Conservation (phyloP, 2,797 vertebrate species). For the Ctenopoma multispine region DNA sequence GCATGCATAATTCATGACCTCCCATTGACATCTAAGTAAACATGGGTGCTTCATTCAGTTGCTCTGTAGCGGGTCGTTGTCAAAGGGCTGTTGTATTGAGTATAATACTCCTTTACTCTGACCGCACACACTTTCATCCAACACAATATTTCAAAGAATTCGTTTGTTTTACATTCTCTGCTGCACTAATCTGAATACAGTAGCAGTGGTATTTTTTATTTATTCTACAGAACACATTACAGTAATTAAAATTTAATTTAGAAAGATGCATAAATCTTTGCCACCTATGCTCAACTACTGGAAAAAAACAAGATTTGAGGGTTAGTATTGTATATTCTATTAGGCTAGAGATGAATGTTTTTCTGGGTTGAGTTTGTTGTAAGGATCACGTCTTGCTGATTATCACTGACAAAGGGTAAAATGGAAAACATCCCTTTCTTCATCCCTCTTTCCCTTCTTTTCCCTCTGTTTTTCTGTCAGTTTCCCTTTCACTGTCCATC, state of each 20-base stretch:
- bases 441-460: not conserved
- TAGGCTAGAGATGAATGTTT: constrained; percentile 21
- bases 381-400: constrained; percentile 17
- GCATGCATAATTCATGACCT: constrained; percentile 74
- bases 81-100: constrained; percentile 6
- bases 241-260: not conserved
- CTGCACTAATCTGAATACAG: not conserved
- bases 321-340: constrained; percentile 3
- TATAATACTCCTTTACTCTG: constrained; percentile 30
- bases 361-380: constrained; percentile 3
- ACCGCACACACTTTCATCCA: constrained; percentile 18
- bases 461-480: constrained; percentile 25
- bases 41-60: constrained; percentile 52
- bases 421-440: constrained; percentile 15
- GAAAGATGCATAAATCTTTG: not conserved
- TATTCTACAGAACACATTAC: not conserved
- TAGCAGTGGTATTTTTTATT: not conserved
- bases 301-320: no score
- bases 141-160: constrained; percentile 1
- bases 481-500: constrained; percentile 27
- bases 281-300: not conserved
- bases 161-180: constrained; percentile 5
- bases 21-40: constrained; percentile 74
- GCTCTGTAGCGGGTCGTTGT: constrained; percentile 47
- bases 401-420: constrained; percentile 49